Evolutionary conservation across 2,797 vertebrate genomes (phyloP), one percentile per base, ranked within the genome.

Genomic region (Paguma larvata): DNA sequence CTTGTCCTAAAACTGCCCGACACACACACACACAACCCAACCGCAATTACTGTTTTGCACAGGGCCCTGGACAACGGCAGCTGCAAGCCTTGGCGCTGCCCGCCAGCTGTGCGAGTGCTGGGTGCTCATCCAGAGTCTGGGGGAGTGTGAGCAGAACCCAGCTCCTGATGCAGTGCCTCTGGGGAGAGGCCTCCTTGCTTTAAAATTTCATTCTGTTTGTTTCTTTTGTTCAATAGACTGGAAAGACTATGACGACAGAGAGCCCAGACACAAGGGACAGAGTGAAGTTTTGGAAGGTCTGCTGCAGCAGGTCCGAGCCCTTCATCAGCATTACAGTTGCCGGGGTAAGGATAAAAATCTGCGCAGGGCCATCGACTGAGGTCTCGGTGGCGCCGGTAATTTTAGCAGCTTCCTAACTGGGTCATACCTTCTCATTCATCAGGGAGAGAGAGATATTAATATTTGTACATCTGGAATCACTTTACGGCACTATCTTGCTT

Each of bases 391-490:
- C 98, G 98, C 98, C 98, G 97, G 98, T 98, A 98, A 98, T 99
- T 99, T 99, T 99, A 99, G 98, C 98, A 98, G 98, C 98, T 98
- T 98, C 97, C 98, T 98, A 98, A 98, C 98, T 98, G 98, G 99
- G 98, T 99, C 98, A 98, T 99, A 99, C 99, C 99, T 99, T 99
- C 99, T 99, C 99, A 99, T 99, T 99, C 99, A 99, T 99, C 99
- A 99, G 99, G 98, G 99, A 98, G 97, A 98, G 98, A 99, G 99
- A 99, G 99, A 99, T 99, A 99, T 99, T 99, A 99, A 99, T 99
- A 99, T 99, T 99, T 99, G 99, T 99, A 99, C 99, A 99, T 99
- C 99, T 99, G 99, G 99, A 99, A 99, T 99, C 99, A 99, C 99
- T 99, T 99, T 99, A 98, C 98, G 44, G 23, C 95, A 98, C 99